These are phyloP conservation scores for Bubo bubo DNA, from an alignment of 2,113 vertebrate species.

Conservation along the genomic window DNA sequence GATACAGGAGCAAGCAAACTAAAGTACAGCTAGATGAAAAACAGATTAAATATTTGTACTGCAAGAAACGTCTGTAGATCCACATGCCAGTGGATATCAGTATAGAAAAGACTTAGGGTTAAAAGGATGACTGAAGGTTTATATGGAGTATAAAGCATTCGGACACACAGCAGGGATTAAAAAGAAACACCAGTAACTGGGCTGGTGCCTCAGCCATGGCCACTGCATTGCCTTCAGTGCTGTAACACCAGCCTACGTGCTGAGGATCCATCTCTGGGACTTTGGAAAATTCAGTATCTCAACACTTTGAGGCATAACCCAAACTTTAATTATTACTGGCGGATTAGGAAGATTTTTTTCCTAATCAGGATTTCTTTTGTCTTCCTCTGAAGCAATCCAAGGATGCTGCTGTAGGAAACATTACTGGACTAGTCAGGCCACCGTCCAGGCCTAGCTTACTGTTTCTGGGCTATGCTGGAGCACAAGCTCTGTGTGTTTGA, in stretches of 20 bases:
- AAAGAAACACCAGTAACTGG: not conserved
- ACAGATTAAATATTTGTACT: not conserved
- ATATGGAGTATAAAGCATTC: not conserved
- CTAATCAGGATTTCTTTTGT: not conserved
- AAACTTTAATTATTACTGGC: not conserved
- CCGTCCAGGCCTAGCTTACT: not conserved
- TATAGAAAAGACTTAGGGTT: not conserved
- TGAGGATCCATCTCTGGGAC: not conserved
- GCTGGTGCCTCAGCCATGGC: not conserved
- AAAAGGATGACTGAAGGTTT: not conserved
- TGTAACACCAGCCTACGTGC: not conserved
- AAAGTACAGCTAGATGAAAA: not conserved
- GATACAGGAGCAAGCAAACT: not conserved
- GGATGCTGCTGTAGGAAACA: not conserved
- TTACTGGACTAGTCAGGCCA: not conserved
- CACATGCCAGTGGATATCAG: not conserved
- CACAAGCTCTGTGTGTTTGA: slow-evolving; percentile 15
- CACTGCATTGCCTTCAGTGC: not conserved
- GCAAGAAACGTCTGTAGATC: not conserved
- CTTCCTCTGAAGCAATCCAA: not conserved
- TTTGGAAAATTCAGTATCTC: not conserved
- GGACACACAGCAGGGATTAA: not conserved
- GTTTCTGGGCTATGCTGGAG: not conserved
- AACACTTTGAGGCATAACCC: not conserved
- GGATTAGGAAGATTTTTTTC: not conserved